A percentile compares a stretch with the other conserved stretches of the same genome.
Conservation (phyloP, 2,797 vertebrate genomes). For the Rhincodon typus region DNA sequence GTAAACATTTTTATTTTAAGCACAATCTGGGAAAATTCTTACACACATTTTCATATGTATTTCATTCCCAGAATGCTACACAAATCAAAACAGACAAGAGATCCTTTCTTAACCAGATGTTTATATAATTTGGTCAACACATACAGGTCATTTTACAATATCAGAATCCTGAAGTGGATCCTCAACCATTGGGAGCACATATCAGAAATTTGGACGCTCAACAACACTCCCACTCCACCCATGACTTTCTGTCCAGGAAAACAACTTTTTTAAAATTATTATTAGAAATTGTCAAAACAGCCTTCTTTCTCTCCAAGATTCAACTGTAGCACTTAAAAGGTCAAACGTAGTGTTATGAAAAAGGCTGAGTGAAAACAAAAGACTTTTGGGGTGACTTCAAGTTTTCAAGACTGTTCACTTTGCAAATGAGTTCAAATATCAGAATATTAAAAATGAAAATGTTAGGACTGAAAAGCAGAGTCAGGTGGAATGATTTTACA, state of each 20-base stretch:
- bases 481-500: not conserved
- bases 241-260: not conserved
- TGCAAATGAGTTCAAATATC: not conserved
- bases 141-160: not conserved
- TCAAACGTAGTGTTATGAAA: not conserved
- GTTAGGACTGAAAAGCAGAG: not conserved
- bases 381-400: not conserved
- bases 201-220: not conserved
- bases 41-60: too few relatives aligned
- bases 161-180: not conserved
- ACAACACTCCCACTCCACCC: not conserved
- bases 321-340: not conserved
- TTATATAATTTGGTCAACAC: slow-evolving; percentile 8
- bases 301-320: not conserved
- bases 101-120: slow-evolving; percentile 3
- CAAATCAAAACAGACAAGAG: not conserved
- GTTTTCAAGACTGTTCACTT: not conserved
- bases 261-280: not conserved
- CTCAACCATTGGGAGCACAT: not conserved
- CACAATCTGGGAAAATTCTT: slow-evolving; percentile 37
- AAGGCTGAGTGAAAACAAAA: not conserved
- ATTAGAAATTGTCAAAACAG: not conserved
- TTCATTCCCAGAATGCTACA: not conserved
- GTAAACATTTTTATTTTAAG: slow-evolving; percentile 35
- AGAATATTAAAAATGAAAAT: not conserved